Conservation (phyloP, 2,888 invertebrate genomes). For the Folsomia candida region DNA sequence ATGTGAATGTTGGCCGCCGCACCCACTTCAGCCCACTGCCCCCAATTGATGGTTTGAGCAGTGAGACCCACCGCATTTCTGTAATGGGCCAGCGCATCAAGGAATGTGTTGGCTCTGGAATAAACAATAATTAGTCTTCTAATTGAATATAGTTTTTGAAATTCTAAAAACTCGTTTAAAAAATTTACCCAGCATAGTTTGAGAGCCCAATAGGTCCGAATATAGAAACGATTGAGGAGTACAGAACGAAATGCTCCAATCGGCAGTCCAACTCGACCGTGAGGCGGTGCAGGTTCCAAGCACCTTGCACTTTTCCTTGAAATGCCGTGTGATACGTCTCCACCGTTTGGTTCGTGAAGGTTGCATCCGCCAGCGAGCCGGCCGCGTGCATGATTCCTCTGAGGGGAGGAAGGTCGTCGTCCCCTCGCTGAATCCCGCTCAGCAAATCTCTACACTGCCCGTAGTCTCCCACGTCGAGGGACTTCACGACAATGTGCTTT, state of each 20-base stretch:
- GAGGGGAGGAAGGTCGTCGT: conserved; percentile 21
- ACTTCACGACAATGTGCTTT: conserved; percentile 21
- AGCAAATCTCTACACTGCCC: conserved; percentile 28
- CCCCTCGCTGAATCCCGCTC: conserved; percentile 15
- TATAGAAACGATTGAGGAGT: conserved; percentile 28
- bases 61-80: conserved; percentile 26
- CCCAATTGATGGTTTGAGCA: conserved; percentile 35
- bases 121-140: too few species aligned
- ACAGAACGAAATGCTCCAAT: conserved; percentile 34
- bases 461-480: conserved; percentile 32
- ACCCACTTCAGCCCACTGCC: conserved; percentile 34
- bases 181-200: too few species aligned
- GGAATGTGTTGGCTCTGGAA: conserved; percentile 27
- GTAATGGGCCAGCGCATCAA: conserved; percentile 33
- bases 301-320: conserved; percentile 36
- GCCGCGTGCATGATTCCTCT: conserved; percentile 36
- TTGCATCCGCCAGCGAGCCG: conserved; percentile 27
- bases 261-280: conserved; percentile 13
- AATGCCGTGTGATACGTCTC: conserved; percentile 27
- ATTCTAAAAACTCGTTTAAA: too few species aligned
- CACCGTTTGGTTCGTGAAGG: conserved; percentile 28
- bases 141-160: too few species aligned
- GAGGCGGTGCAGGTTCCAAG: conserved; percentile 33
- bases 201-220: conserved; percentile 32
- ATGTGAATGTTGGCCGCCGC: conserved; percentile 24